These are phyloP conservation scores for Climacteris rufus DNA, from an alignment of 2,113 vertebrate genomes.

Conservation along the genomic window DNA sequence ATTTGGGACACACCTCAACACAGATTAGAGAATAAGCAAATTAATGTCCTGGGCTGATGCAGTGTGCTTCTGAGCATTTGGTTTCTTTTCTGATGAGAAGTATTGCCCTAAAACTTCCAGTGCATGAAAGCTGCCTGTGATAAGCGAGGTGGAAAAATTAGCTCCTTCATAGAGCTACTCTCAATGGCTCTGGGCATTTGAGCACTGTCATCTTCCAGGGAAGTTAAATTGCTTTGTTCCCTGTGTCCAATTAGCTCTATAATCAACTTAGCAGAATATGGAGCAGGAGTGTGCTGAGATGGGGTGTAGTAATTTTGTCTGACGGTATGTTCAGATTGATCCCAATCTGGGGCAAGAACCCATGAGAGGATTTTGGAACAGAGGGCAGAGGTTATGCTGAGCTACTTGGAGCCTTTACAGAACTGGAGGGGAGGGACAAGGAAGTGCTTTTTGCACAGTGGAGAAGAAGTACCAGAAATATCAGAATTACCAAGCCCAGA, in stretches of 20 bases:
- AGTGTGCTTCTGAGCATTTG: background rate
- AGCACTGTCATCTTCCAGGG: slow-evolving; percentile 30
- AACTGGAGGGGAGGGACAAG: background rate
- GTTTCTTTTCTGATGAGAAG: slow-evolving; percentile 5
- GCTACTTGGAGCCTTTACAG: background rate
- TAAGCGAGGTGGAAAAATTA: slow-evolving; percentile 35
- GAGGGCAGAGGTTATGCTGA: background rate
- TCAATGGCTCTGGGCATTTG: slow-evolving; percentile 11
- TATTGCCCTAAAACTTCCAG: slow-evolving; percentile 33
- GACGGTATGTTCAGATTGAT: background rate
- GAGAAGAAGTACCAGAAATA: background rate
- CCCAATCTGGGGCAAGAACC: background rate
- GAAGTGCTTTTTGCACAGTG: background rate
- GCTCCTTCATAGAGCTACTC: background rate
- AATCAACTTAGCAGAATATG: slow-evolving; percentile 48
- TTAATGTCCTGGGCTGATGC: background rate
- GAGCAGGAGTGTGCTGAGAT: background rate
- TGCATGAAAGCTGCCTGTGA: slow-evolving; percentile 14
- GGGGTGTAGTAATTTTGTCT: background rate
- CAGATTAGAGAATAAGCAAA: background rate
- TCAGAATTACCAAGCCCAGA: background rate
- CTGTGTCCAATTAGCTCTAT: slow-evolving; percentile 16
- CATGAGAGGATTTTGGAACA: background rate
- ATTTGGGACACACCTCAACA: background rate
- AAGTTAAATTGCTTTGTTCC: slow-evolving; percentile 51